These are phyloP conservation scores for Platysteira castanea DNA, from an alignment of 2,113 vertebrate species.

Conservation along the genomic window DNA sequence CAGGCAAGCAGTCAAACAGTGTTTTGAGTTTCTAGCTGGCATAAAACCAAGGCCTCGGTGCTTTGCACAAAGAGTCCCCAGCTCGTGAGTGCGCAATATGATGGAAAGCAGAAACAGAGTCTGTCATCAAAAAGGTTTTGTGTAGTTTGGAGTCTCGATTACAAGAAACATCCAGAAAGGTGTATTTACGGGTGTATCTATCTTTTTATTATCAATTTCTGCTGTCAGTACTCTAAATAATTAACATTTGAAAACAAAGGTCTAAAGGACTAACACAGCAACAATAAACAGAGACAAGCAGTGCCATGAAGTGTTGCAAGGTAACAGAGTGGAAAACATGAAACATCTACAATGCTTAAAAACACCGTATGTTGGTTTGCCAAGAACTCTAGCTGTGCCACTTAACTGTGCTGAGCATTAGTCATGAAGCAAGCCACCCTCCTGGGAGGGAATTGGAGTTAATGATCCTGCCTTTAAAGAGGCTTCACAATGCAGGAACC, in stretches of 20 bases:
- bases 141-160: neutral
- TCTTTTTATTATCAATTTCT: neutral
- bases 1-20: neutral
- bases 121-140: neutral
- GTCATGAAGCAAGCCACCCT: neutral
- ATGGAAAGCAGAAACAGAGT: neutral
- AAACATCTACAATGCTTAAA: neutral
- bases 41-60: neutral
- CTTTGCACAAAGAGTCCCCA: neutral
- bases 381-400: neutral
- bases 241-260: neutral
- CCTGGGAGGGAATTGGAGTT: neutral
- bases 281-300: neutral
- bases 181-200: neutral
- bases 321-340: neutral
- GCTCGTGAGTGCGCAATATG: fast-evolving
- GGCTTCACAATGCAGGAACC: neutral
- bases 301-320: neutral
- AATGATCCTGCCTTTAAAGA: neutral
- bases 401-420: neutral
- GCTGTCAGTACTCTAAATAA: neutral
- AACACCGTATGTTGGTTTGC: slow-evolving; percentile 1
- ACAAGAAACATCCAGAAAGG: neutral
- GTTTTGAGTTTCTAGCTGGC: neutral
- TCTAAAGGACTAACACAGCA: neutral